phyloP scores from a whole-genome alignment of 2,797 vertebrate species.

The Myioborus miniatus region DNA sequence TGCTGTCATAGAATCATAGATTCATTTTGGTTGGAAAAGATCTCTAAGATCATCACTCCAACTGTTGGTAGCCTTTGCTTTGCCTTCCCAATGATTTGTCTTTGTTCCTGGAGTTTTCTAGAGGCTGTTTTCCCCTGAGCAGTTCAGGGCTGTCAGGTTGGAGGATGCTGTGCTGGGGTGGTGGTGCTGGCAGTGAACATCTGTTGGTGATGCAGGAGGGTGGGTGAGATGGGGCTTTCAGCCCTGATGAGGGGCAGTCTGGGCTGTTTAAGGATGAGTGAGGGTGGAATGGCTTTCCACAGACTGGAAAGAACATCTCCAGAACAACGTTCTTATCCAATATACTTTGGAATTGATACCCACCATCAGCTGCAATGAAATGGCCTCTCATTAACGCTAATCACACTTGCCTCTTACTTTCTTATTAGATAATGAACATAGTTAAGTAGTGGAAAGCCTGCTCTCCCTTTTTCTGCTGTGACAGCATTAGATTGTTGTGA shows the following conservation, averaged over 20 bases:
- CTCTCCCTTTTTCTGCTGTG: constrained; percentile 45
- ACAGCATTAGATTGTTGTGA: constrained; percentile 54
- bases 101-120: background rate
- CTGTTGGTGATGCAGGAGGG: background rate
- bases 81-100: background rate
- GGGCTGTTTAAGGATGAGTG: background rate
- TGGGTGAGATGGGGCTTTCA: background rate
- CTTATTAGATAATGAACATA: background rate
- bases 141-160: background rate
- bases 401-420: background rate
- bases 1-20: background rate
- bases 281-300: background rate
- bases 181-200: background rate
- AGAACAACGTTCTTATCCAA: background rate
- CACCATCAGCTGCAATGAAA: background rate
- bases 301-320: background rate
- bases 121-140: accelerated
- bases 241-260: background rate
- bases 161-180: background rate
- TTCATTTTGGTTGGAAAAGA: background rate
- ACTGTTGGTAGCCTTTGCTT: background rate
- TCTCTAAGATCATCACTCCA: background rate
- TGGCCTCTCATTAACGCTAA: background rate
- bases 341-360: background rate
- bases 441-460: background rate